Conservation (phyloP, 2,797 vertebrate genomes). For the Florisuga fusca region DNA sequence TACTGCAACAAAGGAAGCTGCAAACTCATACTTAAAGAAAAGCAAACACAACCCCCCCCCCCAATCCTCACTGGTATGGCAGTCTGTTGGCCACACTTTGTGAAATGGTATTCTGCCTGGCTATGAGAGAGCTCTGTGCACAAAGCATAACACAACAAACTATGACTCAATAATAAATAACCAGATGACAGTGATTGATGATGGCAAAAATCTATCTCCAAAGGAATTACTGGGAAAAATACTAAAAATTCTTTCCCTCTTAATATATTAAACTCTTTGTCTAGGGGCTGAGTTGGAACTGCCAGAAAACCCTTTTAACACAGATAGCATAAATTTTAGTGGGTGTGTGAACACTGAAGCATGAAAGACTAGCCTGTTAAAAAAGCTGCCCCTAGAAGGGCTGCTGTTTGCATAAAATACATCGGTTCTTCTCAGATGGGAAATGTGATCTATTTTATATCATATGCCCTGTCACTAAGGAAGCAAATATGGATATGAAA, state of each 20-base stretch:
- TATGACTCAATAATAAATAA: slow-evolving; percentile 28
- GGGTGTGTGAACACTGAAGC: background rate
- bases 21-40: background rate
- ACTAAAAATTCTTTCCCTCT: slow-evolving; percentile 45
- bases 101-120: background rate
- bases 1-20: background rate
- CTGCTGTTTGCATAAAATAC: slow-evolving; percentile 21
- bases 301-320: slow-evolving; percentile 42
- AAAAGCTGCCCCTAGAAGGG: slow-evolving; percentile 9
- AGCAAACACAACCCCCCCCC: too few relatives aligned
- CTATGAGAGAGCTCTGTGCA: background rate
- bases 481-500: slow-evolving; percentile 30
- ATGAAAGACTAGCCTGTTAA: background rate
- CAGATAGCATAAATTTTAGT: slow-evolving; percentile 2
- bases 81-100: background rate
- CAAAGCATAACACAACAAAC: background rate
- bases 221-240: slow-evolving; percentile 3
- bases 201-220: slow-evolving; percentile 1
- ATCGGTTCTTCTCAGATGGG: slow-evolving; percentile 1
- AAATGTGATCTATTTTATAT: slow-evolving; percentile 41
- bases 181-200: background rate
- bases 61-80: background rate
- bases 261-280: background rate
- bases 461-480: background rate
- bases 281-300: background rate